These are phyloP conservation scores for Leucophenga varia DNA, from an alignment of 1,140 invertebrate genomes.

Conservation along the genomic window DNA sequence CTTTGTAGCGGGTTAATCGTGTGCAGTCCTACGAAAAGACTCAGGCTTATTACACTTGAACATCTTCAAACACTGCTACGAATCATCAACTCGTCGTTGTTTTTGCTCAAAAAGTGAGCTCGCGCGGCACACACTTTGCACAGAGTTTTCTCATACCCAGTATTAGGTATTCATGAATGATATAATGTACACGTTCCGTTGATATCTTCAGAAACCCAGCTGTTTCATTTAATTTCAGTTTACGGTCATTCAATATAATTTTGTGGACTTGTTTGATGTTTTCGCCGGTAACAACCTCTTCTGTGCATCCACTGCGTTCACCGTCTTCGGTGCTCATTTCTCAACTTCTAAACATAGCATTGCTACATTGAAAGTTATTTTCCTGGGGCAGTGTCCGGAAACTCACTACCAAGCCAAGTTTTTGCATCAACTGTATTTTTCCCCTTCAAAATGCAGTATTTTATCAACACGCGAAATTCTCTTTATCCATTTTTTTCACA, in stretches of 20 bases:
- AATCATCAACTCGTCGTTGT: constrained; percentile 16
- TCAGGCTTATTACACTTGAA: constrained; percentile 4
- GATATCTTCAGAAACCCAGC: constrained; percentile 5
- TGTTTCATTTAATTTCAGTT: constrained; percentile 7
- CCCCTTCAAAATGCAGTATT: constrained; percentile 1
- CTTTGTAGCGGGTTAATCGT: too few relatives aligned
- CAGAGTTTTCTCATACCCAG: constrained; percentile 33
- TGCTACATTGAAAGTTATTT: too few relatives aligned
- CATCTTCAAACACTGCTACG: constrained; percentile 8
- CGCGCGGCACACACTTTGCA: constrained; percentile 39
- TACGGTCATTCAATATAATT: constrained; percentile 7
- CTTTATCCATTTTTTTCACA: too few relatives aligned
- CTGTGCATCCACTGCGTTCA: constrained; percentile 4
- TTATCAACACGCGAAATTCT: constrained; percentile 2
- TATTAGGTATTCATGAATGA: too few relatives aligned
- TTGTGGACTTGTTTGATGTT: constrained; percentile 9
- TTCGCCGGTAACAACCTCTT: constrained; percentile 6
- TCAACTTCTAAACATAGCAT: too few relatives aligned
- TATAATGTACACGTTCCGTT: constrained; percentile 4
- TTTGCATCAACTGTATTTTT: constrained; percentile 3
- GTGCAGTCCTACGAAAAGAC: constrained; percentile 8
- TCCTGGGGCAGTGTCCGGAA: too few relatives aligned
- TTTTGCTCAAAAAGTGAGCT: constrained; percentile 42
- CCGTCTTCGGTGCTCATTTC: constrained; percentile 1
- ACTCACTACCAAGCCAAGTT: too few relatives aligned